Base-by-base conservation (phyloP, 2,113 vertebrate species). In the Podocnemis expansa region DNA sequence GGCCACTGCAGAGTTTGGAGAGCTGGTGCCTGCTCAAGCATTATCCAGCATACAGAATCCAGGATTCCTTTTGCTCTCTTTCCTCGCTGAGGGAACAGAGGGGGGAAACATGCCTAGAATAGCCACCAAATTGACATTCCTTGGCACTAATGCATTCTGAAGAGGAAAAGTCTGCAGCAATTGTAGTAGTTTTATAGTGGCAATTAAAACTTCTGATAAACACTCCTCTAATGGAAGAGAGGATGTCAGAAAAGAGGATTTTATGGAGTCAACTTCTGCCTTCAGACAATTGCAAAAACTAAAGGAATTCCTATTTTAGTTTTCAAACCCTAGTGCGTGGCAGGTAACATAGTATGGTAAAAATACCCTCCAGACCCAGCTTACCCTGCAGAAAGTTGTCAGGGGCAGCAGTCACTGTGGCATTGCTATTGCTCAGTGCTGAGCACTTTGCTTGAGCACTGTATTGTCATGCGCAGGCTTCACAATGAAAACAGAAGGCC, bases 101-200 rank as follows among this genome's bases (percentile, higher is more conserved):
- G 29, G 11, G 27, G 55, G 56, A 6, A n/a, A 47, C 63, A 5
- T 56, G 3, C 52, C 24, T 52, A 11, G 34, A 80, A 0, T 63
- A 84, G 79, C 49, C 84, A 81, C 52, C 14, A 29, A 58, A 58
- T 5, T 91, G 52, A 93, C 13, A 47, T 47, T 47, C 47, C 47
- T 47, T 21, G 90, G 9, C 38, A 78, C 78, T 54, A 63, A 89
- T 73, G 10, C n/a, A n/a, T 27, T 87, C 17, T 56, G 45, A 78
- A 82, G n/a, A 80, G 3, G 8, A 52, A 27, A 81, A 79, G 13
- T 84, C 58, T 82, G 58, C 22, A 88, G 31, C 90, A 84, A 91
- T 78, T 8, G 34, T 6, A 2, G 25, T 27, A 52, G 6, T 78
- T 88, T 88, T 89, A 63, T 56, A 14, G 9, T 82, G 10, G 13